Evolutionary conservation across 2,113 vertebrate genomes (phyloP).

Genomic region (Condylura cristata): DNA sequence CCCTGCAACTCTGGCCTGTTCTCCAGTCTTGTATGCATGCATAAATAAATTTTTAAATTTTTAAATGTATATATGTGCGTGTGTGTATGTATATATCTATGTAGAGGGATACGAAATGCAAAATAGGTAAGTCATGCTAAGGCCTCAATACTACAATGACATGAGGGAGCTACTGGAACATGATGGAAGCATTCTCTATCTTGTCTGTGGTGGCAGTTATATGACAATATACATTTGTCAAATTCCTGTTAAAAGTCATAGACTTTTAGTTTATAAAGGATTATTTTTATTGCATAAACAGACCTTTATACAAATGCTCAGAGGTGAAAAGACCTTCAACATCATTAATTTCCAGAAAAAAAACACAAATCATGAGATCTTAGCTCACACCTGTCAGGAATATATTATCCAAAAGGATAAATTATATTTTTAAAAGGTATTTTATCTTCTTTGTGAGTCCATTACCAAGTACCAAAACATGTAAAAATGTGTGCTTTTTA

Average conservation of each 20-base stretch:
- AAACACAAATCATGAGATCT: not conserved
- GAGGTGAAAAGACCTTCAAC: not conserved
- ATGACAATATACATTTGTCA: not conserved
- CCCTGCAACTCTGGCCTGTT: too few relatives aligned
- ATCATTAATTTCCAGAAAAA: not conserved
- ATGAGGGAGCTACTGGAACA: not conserved
- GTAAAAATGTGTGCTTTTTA: not conserved
- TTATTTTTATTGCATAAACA: not conserved
- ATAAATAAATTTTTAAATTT: too few relatives aligned
- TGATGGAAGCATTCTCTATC: not conserved
- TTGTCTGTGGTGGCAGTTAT: not conserved
- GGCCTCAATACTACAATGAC: not conserved
- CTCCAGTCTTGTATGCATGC: too few relatives aligned
- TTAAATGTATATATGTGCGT: too few relatives aligned
- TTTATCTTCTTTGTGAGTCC: not conserved
- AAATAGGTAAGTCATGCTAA: not conserved
- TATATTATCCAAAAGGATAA: not conserved
- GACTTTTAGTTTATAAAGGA: not conserved
- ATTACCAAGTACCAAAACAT: constrained; percentile 3
- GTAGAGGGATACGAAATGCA: not conserved
- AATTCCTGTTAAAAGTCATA: not conserved
- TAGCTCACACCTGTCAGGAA: not conserved
- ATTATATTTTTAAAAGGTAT: not conserved
- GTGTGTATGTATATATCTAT: too few relatives aligned
- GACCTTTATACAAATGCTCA: not conserved